phyloP scores from a whole-genome alignment of 2,113 vertebrate species.

The Lepisosteus oculatus region DNA sequence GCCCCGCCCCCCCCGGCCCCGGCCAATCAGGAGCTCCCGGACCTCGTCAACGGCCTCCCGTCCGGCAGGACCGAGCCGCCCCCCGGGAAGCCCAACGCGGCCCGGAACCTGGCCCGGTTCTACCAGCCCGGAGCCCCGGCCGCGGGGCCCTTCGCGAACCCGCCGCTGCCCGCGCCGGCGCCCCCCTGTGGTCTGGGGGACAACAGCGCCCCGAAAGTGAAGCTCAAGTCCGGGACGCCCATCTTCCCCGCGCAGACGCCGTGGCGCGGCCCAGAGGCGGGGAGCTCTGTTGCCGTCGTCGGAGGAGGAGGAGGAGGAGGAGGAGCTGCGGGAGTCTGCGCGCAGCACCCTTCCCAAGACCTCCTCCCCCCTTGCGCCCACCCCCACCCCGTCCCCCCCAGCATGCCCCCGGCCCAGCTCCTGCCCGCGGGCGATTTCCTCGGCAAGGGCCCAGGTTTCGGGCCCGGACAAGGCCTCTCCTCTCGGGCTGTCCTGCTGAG shows the following conservation, averaged over 20 bases:
- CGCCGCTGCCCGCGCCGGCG: not conserved
- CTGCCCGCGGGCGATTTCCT: conserved; percentile 55
- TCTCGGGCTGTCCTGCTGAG: conserved; percentile 15
- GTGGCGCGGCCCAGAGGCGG: no score
- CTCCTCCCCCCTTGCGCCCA: conserved; percentile 26
- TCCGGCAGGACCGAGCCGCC: conserved; percentile 15
- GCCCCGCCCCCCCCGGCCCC: conserved; percentile 10
- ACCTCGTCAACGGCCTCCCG: conserved; percentile 14
- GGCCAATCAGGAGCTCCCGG: conserved; percentile 34
- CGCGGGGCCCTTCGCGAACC: no score
- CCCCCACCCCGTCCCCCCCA: not conserved
- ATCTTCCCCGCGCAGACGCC: no score
- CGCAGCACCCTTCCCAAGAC: conserved; percentile 21
- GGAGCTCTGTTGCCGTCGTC: no score
- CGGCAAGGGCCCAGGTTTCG: conserved; percentile 43
- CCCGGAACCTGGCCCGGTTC: no score
- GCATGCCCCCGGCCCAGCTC: conserved; percentile 32
- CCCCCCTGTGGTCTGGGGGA: conserved; percentile 45
- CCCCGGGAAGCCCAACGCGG: conserved; percentile 10
- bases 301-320: conserved; percentile 37
- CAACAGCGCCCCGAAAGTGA: conserved; percentile 49
- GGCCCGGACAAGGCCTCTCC: conserved; percentile 22
- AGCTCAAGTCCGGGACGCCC: conserved; percentile 25
- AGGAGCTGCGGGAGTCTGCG: conserved; percentile 18
- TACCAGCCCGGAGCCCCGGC: no score